A percentile compares a stretch with the other conserved stretches of the same genome.
Evolutionary conservation across 37 sponge, comb jelly and placozoan species (phyloP).

Genomic region (Ephydatia muelleri): DNA sequence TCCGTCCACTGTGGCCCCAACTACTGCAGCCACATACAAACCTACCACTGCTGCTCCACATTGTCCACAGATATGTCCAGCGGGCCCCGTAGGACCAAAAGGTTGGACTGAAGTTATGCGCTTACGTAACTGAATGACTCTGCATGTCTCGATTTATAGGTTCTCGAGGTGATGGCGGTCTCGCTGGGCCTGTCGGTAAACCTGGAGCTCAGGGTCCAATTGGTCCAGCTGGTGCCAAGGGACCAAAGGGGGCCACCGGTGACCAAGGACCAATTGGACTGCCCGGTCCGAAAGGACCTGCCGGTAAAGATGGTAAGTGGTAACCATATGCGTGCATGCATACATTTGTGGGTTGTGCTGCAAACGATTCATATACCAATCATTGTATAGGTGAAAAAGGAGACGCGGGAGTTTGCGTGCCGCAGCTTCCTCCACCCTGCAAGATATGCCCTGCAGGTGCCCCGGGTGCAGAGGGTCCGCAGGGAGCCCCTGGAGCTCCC

Average conservation of each 20-base stretch:
- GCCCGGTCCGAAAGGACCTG: conserved; percentile 23
- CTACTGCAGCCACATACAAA: too few relatives aligned
- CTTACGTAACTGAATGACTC: too few relatives aligned
- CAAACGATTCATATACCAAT: neutral
- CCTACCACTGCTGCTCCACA: too few relatives aligned
- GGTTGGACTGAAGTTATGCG: too few relatives aligned
- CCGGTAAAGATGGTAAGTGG: too few relatives aligned
- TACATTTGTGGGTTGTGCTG: too few relatives aligned
- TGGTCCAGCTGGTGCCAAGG: conserved; percentile 47
- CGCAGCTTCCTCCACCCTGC: conserved; percentile 33
- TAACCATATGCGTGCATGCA: too few relatives aligned
- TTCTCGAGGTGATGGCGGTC: conserved; percentile 55
- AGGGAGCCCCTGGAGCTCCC: neutral
- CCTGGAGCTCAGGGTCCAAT: neutral
- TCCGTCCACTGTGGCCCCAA: too few relatives aligned
- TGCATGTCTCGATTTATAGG: conserved; percentile 55
- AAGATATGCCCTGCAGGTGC: conserved; percentile 53
- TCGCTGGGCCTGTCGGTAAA: conserved; percentile 35
- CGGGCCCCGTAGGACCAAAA: too few relatives aligned
- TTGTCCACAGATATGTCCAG: too few relatives aligned
- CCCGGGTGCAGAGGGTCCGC: conserved; percentile 58
- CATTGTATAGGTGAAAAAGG: conserved; percentile 22
- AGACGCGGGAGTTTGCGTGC: conserved; percentile 3
- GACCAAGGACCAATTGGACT: conserved; percentile 26
- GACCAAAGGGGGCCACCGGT: conserved; percentile 43